Percentiles rank a stretch among this genome's conserved stretches.
Conservation (phyloP, 1,140 invertebrate genomes). For the Brachionus sp. region DNA sequence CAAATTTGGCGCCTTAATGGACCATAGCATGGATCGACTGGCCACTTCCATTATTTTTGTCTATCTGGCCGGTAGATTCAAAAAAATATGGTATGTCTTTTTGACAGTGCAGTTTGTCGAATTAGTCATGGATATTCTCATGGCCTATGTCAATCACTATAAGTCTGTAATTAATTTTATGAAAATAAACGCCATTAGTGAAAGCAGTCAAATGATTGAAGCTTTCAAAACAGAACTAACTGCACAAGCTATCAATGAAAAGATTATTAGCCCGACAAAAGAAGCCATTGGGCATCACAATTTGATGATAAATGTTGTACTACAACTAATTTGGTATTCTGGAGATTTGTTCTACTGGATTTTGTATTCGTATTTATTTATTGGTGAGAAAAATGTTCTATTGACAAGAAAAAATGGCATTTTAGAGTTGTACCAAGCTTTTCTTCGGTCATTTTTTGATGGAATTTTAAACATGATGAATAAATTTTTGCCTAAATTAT, state of each 20-base stretch:
- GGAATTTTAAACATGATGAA: not conserved
- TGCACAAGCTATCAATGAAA: not conserved
- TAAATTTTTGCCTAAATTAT: not conserved
- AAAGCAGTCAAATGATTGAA: not conserved
- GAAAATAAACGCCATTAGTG: not conserved
- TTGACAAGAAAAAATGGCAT: not conserved
- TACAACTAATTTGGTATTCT: not conserved
- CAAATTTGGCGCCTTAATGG: not conserved
- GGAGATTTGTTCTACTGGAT: not conserved
- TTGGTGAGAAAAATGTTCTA: not conserved
- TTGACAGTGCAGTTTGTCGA: not conserved
- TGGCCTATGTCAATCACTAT: not conserved
- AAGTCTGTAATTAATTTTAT: not conserved
- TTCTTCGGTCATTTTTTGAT: not conserved
- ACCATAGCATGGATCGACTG: conserved; percentile 15
- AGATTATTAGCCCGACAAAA: not conserved
- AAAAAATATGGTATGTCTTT: not conserved
- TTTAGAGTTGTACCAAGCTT: not conserved
- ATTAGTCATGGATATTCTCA: not conserved
- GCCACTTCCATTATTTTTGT: not conserved
- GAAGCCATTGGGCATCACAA: not conserved
- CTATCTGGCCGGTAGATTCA: not conserved
- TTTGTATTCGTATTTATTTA: not conserved
- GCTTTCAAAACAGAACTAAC: not conserved
- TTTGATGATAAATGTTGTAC: not conserved